A percentile compares a stretch with the other conserved stretches of the same genome.
phyloP scores from a whole-genome alignment of 2,113 vertebrate species.

The Aegypius monachus region DNA sequence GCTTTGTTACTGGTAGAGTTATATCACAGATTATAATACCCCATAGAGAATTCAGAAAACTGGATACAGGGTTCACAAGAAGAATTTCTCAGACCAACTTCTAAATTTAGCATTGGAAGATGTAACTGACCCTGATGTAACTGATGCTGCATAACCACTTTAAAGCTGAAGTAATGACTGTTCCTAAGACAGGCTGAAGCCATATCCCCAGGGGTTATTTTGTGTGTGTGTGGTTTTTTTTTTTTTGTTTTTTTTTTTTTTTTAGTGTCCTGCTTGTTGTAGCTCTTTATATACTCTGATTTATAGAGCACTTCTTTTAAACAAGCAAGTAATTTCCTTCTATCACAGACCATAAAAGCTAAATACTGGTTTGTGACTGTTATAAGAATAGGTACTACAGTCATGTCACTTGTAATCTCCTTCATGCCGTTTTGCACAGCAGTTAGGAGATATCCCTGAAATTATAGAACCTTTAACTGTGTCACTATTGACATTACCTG shows the following conservation, averaged over 20 bases:
- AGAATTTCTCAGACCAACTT: background rate
- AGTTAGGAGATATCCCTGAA: background rate
- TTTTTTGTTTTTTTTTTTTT: background rate
- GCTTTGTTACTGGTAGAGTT: background rate
- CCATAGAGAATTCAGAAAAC: background rate
- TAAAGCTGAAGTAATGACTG: constrained; percentile 1
- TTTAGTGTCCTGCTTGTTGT: background rate
- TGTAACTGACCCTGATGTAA: background rate
- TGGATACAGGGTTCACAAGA: background rate
- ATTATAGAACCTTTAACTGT: background rate
- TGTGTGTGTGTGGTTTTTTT: too few species aligned
- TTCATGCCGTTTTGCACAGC: background rate
- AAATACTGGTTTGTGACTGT: background rate
- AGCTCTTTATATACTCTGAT: background rate
- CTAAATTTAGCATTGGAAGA: background rate
- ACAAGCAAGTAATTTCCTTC: constrained; percentile 5
- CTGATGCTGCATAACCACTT: background rate
- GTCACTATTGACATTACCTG: background rate
- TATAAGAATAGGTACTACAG: background rate
- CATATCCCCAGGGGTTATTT: background rate
- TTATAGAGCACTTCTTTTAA: constrained; percentile 1
- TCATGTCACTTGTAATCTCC: background rate
- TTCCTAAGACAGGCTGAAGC: background rate
- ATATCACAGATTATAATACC: background rate
- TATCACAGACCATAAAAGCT: background rate